Conservation (phyloP, 1,140 invertebrate genomes). For the Heliconius nattereri region DNA sequence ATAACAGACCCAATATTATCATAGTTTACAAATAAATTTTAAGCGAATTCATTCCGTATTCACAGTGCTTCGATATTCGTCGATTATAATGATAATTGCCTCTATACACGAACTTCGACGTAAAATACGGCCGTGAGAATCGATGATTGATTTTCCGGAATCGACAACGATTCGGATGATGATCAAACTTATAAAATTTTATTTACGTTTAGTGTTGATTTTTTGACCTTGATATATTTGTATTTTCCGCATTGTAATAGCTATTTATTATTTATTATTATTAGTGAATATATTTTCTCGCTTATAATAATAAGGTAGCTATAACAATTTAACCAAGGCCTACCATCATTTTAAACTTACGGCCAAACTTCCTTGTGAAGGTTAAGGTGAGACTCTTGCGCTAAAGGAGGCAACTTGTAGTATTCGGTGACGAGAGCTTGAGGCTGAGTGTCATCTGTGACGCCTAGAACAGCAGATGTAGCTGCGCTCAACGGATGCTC, state of each 20-base stretch:
- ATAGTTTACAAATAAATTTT: slow-evolving; percentile 82
- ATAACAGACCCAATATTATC: slow-evolving; percentile 74
- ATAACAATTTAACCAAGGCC: neutral
- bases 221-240: slow-evolving; percentile 50
- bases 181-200: slow-evolving; percentile 33
- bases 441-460: slow-evolving; percentile 60
- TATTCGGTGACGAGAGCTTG: slow-evolving; percentile 73
- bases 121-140: slow-evolving; percentile 79
- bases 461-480: slow-evolving; percentile 65
- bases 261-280: slow-evolving; percentile 13
- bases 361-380: slow-evolving; percentile 77
- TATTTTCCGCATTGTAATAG: slow-evolving; percentile 33
- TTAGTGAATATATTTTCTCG: neutral
- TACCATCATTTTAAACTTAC: slow-evolving; percentile 58
- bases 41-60: slow-evolving; percentile 79
- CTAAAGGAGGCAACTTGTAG: slow-evolving; percentile 77
- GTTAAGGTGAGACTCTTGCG: slow-evolving; percentile 67
- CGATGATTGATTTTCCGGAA: slow-evolving; percentile 72
- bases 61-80: slow-evolving; percentile 66
- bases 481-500: slow-evolving; percentile 69
- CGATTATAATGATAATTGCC: slow-evolving; percentile 78
- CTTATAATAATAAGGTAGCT: neutral
- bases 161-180: slow-evolving; percentile 38
- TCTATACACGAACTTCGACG: slow-evolving; percentile 73
- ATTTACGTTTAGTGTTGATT: slow-evolving; percentile 44